Evolutionary conservation across 2,888 invertebrate genomes (phyloP), one percentile per base, ranked within the genome.

Genomic region (Drosophila crucigera): DNA sequence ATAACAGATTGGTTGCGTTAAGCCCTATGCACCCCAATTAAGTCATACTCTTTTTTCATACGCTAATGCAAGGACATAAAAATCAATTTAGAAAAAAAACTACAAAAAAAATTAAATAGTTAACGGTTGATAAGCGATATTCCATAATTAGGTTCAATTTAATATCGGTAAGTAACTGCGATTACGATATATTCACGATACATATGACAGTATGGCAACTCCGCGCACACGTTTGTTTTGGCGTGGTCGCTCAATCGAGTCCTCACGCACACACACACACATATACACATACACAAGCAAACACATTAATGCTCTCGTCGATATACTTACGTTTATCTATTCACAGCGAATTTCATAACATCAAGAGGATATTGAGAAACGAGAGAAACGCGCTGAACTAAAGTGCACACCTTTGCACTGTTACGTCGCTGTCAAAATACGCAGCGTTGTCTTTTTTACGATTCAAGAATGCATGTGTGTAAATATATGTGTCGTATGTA

Each of bases 321-420:
- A 50, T 28, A 19, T 43, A 58, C 35, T 49, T 53, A 43, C 28
- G 25, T 11, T 54, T 28, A 28, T 37, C 30, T 31, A 61, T 75
- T 68, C 63, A 75, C 69, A 53, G 49, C 39, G 60, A 75, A 59
- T 62, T 58, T 58, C 37, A 58, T 33, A 61, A 31, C 41, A 58
- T 41, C 19, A 53, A 31, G 7, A 35, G 28, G 9, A 37, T 19
- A n/a, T 28, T 4, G 31, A 2, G 31, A 31, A 31, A 31, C 2
- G 31, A 31, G 2, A 14, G 22, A 43, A n/a, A 33, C 14, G 19
- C 22, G 30, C n/a, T 30, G 4, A 49, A 30, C 37, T 14, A 33
- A 22, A 35, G 22, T 22, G 41, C 19, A 19, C 11, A 28, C 14
- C 14, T 11, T 19, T 14, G 11, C 22, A 33, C 47, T 55, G 31